Base-by-base conservation (phyloP, 2,797 vertebrate species). In the Chromobotia macracanthus region DNA sequence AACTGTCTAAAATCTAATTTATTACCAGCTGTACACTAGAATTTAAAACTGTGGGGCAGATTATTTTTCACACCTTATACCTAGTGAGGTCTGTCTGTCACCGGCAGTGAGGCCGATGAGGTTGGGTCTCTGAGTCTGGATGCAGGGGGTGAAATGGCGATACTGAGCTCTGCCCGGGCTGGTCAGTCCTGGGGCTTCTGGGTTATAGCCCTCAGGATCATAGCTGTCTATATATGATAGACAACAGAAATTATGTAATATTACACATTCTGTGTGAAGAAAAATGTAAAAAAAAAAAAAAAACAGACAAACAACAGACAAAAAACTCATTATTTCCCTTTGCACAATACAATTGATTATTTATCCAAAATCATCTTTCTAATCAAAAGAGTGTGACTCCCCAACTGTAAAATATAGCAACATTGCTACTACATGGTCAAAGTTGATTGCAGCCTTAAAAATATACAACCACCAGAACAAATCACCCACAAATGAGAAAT, bases 151-250 rank as follows among this genome's bases (percentile, higher is more conserved):
- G 89, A 99, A 99, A 84, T 98, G 97, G 41, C 97, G 94, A 77
- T 98, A 99, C 58, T 94, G 94, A 85, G 95, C 93, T 87, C 96
- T 95, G 86, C 95, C 94, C 77, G 95, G 91, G 85, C 91, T 92
- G 15, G 98, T 99, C 90, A 99, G 93, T 86, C 95, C 98, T 56
- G 98, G 98, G 72, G 97, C 96, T 93, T 99, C 98, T 18, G 98
- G 98, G 91, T 99, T 99, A 90, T 99, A 99, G 72, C 95, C 97
- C 93, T 99, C 98, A 74, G 95, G 96, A 89, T 99, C 98, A 75
- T 97, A 99, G 53, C 93, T 96, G 93, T 99, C 98, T 99, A 87
- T 79, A 31, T 31, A 25, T 84, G 87, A 87, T 85, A 72, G 61
- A 68, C 76, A 7, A 66, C 19, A 53, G 0, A 28, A 35, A 25